Base-by-base conservation (phyloP, 2,113 vertebrate species). In the Machaerirhynchus nigripectus region DNA sequence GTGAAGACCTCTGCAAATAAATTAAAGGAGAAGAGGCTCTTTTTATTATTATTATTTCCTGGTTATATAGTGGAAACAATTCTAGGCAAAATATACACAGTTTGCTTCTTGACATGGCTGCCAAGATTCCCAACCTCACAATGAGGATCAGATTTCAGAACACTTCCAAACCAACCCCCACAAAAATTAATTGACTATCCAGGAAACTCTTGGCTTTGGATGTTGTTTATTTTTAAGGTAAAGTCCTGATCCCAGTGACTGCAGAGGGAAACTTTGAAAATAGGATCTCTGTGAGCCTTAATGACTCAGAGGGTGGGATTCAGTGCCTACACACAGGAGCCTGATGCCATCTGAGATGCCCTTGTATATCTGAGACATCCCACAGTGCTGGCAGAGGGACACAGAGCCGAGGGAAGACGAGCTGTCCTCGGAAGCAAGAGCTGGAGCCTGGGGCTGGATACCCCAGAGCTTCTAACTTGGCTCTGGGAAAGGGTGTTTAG, bases 311-410 rank as follows among this genome's bases (percentile, higher is more conserved):
- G 91, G 91, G 80, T 91, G 89, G 94, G 40, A 94, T 92, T 76
- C 53, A 27, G 49, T 73, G 87, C 95, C 94, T 31, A 89, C 60
- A 3, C 94, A n/a, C 39, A 3, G 67, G 52, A 95, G 89, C 89
- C 68, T 81, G 80, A 83, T 97, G 91, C 91, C 94, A 95, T 96
- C 68, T 93, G 87, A 94, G 92, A 90, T 95, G 93, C 88, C 93
- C 95, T 46, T 18, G 68, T 60, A 4, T 14, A 78, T 75, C 60
- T 89, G 92, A 96, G 88, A 52, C 92, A 95, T 91, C 96, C 94
- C 91, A 92, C 73, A 0, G 77, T 28, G 89, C 7, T 97, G 93
- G 91, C 91, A 95, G 16, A 74, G 86, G 2, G 44, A 91, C 83
- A 64, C 1, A 5, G 78, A 89, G 64, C 76, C 0, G 1, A 81